Conservation (phyloP, 2,888 invertebrate genomes). For the Tetrapedia diversipes region DNA sequence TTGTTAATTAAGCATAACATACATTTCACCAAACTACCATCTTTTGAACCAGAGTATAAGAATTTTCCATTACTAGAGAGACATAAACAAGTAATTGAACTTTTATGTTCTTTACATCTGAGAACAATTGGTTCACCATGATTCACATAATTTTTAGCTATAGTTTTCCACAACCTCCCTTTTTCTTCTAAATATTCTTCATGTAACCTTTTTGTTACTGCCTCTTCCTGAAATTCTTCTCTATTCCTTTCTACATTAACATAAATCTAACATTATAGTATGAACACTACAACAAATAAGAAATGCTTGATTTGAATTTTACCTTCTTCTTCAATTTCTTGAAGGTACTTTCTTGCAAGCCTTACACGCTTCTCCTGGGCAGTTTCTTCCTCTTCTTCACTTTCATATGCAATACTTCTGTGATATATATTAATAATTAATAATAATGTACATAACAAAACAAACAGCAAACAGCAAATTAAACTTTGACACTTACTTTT, state of each 20-base stretch:
- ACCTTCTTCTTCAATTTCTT: slow-evolving; percentile 92
- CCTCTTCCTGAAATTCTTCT: slow-evolving; percentile 86
- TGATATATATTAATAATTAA: slow-evolving; percentile 27
- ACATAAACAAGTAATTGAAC: slow-evolving; percentile 91
- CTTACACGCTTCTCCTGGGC: slow-evolving; percentile 95
- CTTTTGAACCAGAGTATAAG: slow-evolving; percentile 94
- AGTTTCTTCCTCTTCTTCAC: slow-evolving; percentile 88
- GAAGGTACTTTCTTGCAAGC: slow-evolving; percentile 94
- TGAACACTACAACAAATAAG: neutral
- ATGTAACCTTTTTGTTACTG: slow-evolving; percentile 90
- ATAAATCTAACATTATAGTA: neutral
- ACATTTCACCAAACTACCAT: slow-evolving; percentile 94
- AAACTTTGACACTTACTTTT: slow-evolving; percentile 62
- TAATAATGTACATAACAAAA: too few relatives aligned
- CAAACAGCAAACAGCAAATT: slow-evolving; percentile 2
- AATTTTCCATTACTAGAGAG: slow-evolving; percentile 89
- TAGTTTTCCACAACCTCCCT: slow-evolving; percentile 89
- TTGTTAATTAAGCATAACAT: slow-evolving; percentile 67
- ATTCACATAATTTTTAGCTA: slow-evolving; percentile 87
- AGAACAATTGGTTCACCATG: slow-evolving; percentile 83
- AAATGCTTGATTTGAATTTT: slow-evolving; percentile 44
- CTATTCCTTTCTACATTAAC: slow-evolving; percentile 86
- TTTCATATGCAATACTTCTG: slow-evolving; percentile 75
- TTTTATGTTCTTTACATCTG: slow-evolving; percentile 90
- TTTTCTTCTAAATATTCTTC: slow-evolving; percentile 94